Conservation (phyloP, 2,888 invertebrate species). For the Tinea pellionella region DNA sequence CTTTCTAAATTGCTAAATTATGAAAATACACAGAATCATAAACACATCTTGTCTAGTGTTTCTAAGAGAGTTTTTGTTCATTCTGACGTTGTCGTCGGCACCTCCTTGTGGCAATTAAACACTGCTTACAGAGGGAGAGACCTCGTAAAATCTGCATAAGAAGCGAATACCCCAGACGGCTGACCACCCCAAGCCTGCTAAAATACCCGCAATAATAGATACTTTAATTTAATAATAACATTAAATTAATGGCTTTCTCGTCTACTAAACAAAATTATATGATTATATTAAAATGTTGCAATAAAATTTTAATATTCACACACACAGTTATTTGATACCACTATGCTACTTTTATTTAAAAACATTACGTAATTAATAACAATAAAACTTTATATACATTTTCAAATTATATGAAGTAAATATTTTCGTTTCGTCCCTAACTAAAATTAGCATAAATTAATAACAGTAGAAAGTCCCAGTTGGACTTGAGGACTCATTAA, state of each 20-base stretch:
- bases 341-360: too few relatives aligned
- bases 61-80: not conserved
- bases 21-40: not conserved
- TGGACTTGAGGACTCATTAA: constrained; percentile 36
- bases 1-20: not conserved
- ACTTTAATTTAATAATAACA: not conserved
- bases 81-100: not conserved
- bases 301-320: too few relatives aligned
- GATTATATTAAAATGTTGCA: not conserved
- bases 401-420: too few relatives aligned
- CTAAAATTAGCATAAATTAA: not conserved
- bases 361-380: too few relatives aligned
- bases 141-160: constrained; percentile 58
- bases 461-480: not conserved
- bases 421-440: not conserved
- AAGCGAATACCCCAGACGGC: constrained; percentile 24
- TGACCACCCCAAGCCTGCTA: not conserved
- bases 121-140: constrained; percentile 36
- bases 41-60: not conserved
- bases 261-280: not conserved
- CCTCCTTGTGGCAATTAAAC: constrained; percentile 39
- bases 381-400: too few relatives aligned
- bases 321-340: too few relatives aligned
- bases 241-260: not conserved
- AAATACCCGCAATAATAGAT: not conserved